Base-by-base conservation (phyloP, 2,797 vertebrate species). In the Nasua narica region DNA sequence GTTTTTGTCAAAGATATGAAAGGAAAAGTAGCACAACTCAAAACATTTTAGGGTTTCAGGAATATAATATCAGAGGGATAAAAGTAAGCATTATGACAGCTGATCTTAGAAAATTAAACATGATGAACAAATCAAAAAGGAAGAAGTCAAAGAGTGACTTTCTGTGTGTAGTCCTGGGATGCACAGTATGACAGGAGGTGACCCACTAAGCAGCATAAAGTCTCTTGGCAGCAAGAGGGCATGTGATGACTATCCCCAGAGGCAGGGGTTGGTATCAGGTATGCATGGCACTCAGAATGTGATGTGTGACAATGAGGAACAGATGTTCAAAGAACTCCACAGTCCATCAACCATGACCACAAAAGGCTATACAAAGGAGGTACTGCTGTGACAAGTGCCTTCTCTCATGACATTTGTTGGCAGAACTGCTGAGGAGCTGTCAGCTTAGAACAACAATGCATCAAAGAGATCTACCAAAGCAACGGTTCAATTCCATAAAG, bases 61-160 rank as follows among this genome's bases (percentile, higher is more conserved):
- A 97, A 74, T 88, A 56, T 46, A 85, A 52, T 52, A 77, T 86
- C 70, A 97, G 65, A 96, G 52, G 90, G 32, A 94, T 90, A 72
- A 87, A 93, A 94, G 95, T 10, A 37, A 72, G n/a, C 78, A 23
- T 37, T 16, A 78, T 84, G 78, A 89, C 27, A 90, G 67, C 32
- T 76, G 37, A 93, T 95, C 60, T 78, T 37, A 93, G 67, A 93
- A 95, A 97, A 96, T 91, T 87, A 94, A 86, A 74, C 15, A 79
- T 12, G 29, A 65, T 32, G 50, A 96, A 86, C 54, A 90, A 90
- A 91, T 79, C 69, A 93, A 87, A 91, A 35, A 37, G 27, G n/a
- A n/a, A 91, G 70, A 91, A 93, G 35, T 74, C 84, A 82, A 86
- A 89, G 77, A 65, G 72, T 3, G 13, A 83, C 67, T 87, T 93